Evolutionary conservation across 2,888 invertebrate genomes (phyloP), one percentile per base, ranked within the genome.

Genomic region (Glaucopsyche alexis): DNA sequence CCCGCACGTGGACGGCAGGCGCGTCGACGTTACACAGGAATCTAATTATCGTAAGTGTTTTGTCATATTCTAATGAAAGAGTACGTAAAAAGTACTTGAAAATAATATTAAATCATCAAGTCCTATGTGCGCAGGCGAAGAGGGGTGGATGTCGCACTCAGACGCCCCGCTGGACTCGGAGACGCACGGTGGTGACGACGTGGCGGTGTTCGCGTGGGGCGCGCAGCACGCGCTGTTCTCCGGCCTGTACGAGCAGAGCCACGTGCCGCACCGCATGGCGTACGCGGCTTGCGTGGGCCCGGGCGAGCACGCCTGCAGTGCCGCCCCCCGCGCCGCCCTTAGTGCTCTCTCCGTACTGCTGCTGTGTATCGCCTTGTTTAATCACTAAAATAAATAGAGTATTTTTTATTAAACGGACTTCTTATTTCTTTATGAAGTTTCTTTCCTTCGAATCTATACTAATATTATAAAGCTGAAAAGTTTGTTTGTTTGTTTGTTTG

Each of bases 181-280:
- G 42, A 49, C 55, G 29, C 96, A 96, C 84, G 96, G 95, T n/a
- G 96, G 95, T 1, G 96, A 97, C 78, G 97, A 97, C 89, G 96
- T 97, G 49, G 94, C 94, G 0, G 94, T 97, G 66, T 96, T 94
- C 85, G 95, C 95, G 78, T 85, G 86, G 70, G 97, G 95, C 73
- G 96, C 96, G 5, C 95, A 95, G 91, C 93, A 96, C 47, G 95
- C 95, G 84, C 89, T 97, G 74, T 96, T 97, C 85, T 93, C 95
- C 14, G 96, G 96, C 4, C 94, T 94, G 70, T 95, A 95, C 83
- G 96, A 97, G 83, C 96, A 97, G 89, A 95, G 95, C 83, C 95
- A 94, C 96, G 16, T 60, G 29, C 64, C 96, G 13, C 47, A 71
- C 72, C 66, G 65, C 70, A 70, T 72, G 72, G 40, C 74, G 74